These are phyloP conservation scores for Pseudorhombus dupliciocellatus DNA, from an alignment of 2,113 vertebrate genomes.

Conservation along the genomic window DNA sequence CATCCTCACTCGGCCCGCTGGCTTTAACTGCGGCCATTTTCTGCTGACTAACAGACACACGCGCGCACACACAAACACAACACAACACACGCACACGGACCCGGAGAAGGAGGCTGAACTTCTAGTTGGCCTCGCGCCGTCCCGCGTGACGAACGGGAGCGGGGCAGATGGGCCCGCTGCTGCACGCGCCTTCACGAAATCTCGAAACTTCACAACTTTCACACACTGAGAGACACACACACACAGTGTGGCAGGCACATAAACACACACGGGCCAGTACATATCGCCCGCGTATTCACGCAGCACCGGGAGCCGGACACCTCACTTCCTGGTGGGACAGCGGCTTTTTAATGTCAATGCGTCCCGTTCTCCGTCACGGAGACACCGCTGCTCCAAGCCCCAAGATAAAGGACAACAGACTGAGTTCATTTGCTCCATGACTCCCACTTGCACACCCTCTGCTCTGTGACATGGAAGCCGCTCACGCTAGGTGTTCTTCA, in stretches of 20 bases:
- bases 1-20: constrained; percentile 82
- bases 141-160: constrained; percentile 32
- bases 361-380: not conserved
- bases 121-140: constrained; percentile 73
- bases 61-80: constrained; percentile 9
- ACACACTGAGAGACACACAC: not conserved
- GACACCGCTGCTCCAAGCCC: constrained; percentile 26
- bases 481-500: not conserved
- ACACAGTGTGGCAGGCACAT: not conserved
- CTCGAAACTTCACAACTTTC: constrained; percentile 50
- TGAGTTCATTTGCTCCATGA: not conserved
- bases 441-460: not conserved
- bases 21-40: constrained; percentile 91
- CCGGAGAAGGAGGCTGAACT: constrained; percentile 61
- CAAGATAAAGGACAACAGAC: not conserved
- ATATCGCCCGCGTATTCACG: constrained; percentile 19
- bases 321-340: not conserved
- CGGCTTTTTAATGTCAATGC: not conserved
- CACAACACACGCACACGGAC: constrained; percentile 36
- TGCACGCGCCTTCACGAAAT: not conserved
- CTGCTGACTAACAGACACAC: constrained; percentile 81
- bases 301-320: constrained; percentile 39
- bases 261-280: not conserved
- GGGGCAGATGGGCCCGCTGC: constrained; percentile 18
- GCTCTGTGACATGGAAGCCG: no score